Evolutionary conservation across 2,888 invertebrate species (phyloP), one percentile per base, ranked within the genome.

Genomic region (Aplocera efformata): DNA sequence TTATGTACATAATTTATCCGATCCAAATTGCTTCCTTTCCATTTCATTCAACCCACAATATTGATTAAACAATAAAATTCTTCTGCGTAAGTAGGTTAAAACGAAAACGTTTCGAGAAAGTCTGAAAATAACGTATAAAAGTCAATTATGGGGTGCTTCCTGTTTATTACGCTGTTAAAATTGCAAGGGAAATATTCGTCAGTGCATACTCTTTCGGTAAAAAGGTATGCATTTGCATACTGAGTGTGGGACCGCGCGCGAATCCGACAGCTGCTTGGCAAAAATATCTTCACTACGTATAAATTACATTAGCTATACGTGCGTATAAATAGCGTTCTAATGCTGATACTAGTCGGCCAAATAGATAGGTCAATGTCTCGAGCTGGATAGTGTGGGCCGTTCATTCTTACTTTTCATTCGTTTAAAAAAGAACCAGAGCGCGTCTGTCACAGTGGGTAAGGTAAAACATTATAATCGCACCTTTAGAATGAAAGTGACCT

Each of bases 301-400:
- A 69, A 72, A 78, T 73, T 71, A 24, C 41, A 37, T 35, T 34
- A 35, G 38, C 20, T 39, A 27, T 32, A 33, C 17, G 24, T 24
- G 35, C 35, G 32, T 40, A 64, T 67, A 67, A 67, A 61, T 62
- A 60, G 58, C 24, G 39, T 62, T 63, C 59, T 65, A 60, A 69
- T 64, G 49, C 56, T 50, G 63, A 66, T 65, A 59, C 59, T 53
- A 67, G 56, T 64, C 67, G 68, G 61, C 57, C 72, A 66, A 64
- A 65, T 63, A 77, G 81, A 74, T 80, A 69, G 84, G 85, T 84
- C 85, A 85, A 85, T 85, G 85, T 84, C 82, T 85, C 53, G 73
- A 67, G 63, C 65, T 72, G 63, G 63, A 77, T 69, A 53, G 57
- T 55, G 56, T 53, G 60, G 42, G 49, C 47, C 56, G 48, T 50